Evolutionary conservation across 2,113 vertebrate genomes (phyloP).

Genomic region (Chamaea fasciata): DNA sequence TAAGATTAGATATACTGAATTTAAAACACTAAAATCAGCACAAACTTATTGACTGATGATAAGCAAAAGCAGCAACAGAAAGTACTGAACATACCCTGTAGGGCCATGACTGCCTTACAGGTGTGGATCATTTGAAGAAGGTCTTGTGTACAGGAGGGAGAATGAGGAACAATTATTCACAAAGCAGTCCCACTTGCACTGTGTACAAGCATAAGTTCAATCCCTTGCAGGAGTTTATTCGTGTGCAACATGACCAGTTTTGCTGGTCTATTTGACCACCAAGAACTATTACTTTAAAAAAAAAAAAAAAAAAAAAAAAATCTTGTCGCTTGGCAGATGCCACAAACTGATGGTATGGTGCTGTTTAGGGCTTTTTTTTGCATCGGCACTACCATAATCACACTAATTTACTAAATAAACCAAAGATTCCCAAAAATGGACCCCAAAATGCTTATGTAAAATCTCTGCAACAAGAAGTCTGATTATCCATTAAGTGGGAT

Average conservation of each 20-base stretch:
- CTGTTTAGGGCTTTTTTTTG: neutral
- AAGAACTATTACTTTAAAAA: neutral
- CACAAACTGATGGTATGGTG: neutral
- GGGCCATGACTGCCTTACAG: neutral
- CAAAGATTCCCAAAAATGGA: neutral
- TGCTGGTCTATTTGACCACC: neutral
- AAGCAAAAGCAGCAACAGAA: neutral
- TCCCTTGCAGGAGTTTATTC: neutral
- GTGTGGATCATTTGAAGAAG: neutral
- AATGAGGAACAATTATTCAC: neutral
- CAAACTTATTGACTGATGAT: neutral
- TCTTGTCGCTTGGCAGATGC: neutral
- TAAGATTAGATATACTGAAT: neutral
- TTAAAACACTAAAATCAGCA: neutral
- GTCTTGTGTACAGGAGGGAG: neutral
- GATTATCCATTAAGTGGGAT: conserved; percentile 30
- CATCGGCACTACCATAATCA: neutral
- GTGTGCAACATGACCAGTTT: neutral
- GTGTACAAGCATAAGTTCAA: neutral
- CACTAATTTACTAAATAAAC: neutral
- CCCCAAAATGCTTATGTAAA: conserved; percentile 24
- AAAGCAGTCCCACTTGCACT: neutral
- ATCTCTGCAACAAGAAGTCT: conserved; percentile 2
- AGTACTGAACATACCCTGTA: neutral
- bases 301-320: neutral